Evolutionary conservation across 2,797 vertebrate species (phyloP).

Genomic region (Vultur gryphus): DNA sequence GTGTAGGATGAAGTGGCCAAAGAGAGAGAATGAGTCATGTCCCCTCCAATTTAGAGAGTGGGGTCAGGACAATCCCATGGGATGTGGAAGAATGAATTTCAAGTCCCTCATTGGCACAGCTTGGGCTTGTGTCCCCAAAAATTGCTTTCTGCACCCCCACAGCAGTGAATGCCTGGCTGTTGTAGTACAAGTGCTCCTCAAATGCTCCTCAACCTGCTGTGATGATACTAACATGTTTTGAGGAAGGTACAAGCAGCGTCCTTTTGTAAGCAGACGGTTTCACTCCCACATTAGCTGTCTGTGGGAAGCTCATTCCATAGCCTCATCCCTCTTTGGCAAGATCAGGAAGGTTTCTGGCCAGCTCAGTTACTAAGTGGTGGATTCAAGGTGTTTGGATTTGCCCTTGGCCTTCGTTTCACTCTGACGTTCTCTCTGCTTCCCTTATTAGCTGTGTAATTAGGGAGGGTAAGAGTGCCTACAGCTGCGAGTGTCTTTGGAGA

Average conservation of each 20-base stretch:
- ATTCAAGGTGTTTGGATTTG: slow-evolving; percentile 44
- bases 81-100: neutral
- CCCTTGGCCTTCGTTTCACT: neutral
- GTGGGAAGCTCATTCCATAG: slow-evolving; percentile 48
- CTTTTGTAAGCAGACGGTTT: neutral
- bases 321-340: slow-evolving; percentile 50
- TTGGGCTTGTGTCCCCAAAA: neutral
- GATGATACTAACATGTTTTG: neutral
- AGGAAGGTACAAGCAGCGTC: neutral
- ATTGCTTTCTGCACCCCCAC: neutral
- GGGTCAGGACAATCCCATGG: neutral
- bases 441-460: slow-evolving; percentile 21
- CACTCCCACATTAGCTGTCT: neutral
- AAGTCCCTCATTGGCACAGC: neutral
- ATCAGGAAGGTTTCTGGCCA: neutral
- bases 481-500: slow-evolving; percentile 26
- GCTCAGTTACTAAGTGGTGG: neutral
- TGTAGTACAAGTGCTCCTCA: neutral
- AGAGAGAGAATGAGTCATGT: neutral
- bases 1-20: neutral
- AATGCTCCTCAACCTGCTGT: neutral
- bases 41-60: neutral
- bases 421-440: neutral
- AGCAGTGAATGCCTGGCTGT: rapidly evolving
- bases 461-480: slow-evolving; percentile 15